Evolutionary conservation across 2,888 invertebrate genomes (phyloP).

Genomic region (Pollenia amentaria): DNA sequence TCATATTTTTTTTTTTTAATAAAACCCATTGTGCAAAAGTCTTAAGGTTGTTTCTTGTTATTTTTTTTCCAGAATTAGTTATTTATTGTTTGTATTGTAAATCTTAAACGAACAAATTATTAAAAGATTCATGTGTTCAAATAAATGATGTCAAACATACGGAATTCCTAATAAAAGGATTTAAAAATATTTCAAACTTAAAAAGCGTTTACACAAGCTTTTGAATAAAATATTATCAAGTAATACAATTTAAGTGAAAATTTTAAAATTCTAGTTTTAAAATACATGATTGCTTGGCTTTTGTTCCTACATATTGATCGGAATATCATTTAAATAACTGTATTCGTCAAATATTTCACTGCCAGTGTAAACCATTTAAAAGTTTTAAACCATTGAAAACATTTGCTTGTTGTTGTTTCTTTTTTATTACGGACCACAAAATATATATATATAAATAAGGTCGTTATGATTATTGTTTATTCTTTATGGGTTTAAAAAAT

Average conservation of each 20-base stretch:
- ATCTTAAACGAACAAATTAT: constrained; percentile 60
- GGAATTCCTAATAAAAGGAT: constrained; percentile 40
- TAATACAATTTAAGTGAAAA: background rate
- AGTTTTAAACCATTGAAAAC: constrained; percentile 35
- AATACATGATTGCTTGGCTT: too few species aligned
- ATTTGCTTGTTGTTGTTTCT: constrained; percentile 35
- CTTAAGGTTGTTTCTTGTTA: constrained; percentile 2
- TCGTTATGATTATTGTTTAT: constrained; percentile 48
- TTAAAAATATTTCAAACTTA: constrained; percentile 1
- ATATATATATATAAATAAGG: constrained; percentile 70
- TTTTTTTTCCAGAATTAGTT: background rate
- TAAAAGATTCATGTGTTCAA: constrained; percentile 36
- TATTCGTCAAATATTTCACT: background rate
- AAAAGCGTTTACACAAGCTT: constrained; percentile 1
- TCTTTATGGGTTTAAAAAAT: constrained; percentile 26
- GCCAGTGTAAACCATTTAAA: constrained; percentile 21
- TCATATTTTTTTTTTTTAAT: background rate
- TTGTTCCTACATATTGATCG: too few species aligned
- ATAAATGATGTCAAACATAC: constrained; percentile 58
- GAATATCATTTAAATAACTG: background rate
- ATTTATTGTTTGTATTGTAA: constrained; percentile 38
- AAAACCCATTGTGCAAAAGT: constrained; percentile 32
- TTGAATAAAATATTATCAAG: background rate
- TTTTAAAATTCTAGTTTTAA: background rate
- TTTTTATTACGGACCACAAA: constrained; percentile 32